A percentile compares a stretch with the other conserved stretches of the same genome.
Conservation (phyloP, 1,140 invertebrate genomes). For the Hyles vespertilio region DNA sequence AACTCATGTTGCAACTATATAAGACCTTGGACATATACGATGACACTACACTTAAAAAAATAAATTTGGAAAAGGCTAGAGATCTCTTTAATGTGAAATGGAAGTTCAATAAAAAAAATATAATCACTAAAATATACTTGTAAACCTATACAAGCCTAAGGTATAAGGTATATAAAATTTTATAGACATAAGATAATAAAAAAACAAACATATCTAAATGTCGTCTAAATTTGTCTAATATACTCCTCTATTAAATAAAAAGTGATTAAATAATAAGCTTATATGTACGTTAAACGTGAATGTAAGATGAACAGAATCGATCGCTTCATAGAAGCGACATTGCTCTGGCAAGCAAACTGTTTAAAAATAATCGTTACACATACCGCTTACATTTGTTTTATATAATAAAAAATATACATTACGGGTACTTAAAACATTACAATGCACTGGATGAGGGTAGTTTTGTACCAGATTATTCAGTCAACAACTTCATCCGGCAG, state of each 20-base stretch:
- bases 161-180: constrained; percentile 25
- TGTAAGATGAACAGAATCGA: constrained; percentile 31
- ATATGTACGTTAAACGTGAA: constrained; percentile 34
- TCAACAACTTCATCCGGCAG: constrained; percentile 34
- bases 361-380: no score
- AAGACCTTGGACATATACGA: constrained; percentile 23
- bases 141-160: constrained; percentile 34
- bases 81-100: constrained; percentile 40
- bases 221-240: constrained; percentile 55
- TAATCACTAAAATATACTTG: constrained; percentile 17
- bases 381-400: constrained; percentile 3
- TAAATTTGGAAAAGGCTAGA: constrained; percentile 49
- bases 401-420: constrained; percentile 48
- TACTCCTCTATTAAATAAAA: constrained; percentile 55
- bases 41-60: constrained; percentile 43
- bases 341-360: constrained; percentile 41
- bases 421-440: constrained; percentile 53
- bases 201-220: constrained; percentile 36
- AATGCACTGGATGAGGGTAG: constrained; percentile 63
- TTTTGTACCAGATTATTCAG: constrained; percentile 66
- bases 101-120: constrained; percentile 23
- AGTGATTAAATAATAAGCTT: constrained; percentile 57
- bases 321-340: constrained; percentile 70
- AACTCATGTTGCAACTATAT: constrained; percentile 56
- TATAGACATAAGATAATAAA: constrained; percentile 26